A percentile compares a stretch with the other conserved stretches of the same genome.
phyloP scores from a whole-genome alignment of 2,797 vertebrate species.

The Pangasius larnaudii region DNA sequence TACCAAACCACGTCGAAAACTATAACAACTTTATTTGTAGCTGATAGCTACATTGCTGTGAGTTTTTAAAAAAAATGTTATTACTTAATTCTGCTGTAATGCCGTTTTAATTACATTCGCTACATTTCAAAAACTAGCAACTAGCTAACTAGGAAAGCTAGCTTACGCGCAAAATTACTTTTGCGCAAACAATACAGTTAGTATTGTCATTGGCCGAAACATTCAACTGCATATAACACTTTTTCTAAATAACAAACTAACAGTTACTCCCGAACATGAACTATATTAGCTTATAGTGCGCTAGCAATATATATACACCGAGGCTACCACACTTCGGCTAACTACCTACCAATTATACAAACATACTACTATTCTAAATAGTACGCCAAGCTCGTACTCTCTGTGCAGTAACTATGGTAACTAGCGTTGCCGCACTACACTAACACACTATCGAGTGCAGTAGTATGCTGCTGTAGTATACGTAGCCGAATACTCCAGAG shows the following conservation, averaged over 20 bases:
- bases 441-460: not conserved
- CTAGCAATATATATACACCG: conserved; percentile 34
- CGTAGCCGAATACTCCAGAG: not conserved
- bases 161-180: not conserved
- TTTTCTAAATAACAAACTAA: not conserved
- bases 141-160: not conserved
- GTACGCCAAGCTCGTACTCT: not conserved
- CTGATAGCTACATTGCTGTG: not conserved
- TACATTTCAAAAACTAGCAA: conserved; percentile 1
- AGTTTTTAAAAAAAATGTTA: too few species aligned
- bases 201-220: not conserved
- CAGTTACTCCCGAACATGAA: not conserved
- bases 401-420: not conserved
- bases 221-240: not conserved
- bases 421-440: not conserved
- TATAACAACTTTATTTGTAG: not conserved
- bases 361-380: conserved; percentile 3
- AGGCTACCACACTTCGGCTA: conserved; percentile 58
- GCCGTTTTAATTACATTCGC: too few species aligned
- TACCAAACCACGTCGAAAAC: not conserved
- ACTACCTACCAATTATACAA: not conserved
- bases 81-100: not conserved
- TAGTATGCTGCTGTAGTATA: not conserved
- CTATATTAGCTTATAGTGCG: not conserved
- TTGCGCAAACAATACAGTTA: not conserved